Evolutionary conservation across 2,113 vertebrate species (phyloP).

Genomic region (Indicator indicator): DNA sequence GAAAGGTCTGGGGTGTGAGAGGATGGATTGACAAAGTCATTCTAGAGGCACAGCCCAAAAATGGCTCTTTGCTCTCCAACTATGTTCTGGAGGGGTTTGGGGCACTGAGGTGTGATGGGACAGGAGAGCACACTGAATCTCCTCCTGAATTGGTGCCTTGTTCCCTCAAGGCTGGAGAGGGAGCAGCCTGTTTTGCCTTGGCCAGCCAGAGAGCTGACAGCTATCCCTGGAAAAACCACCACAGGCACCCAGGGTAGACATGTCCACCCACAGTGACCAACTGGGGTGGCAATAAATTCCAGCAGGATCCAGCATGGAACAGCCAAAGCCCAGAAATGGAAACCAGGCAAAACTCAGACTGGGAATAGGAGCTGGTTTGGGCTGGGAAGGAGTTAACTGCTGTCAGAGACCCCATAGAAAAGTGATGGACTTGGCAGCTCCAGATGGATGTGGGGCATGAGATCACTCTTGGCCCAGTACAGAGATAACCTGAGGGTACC

Average conservation of each 20-base stretch:
- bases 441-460: fast-evolving
- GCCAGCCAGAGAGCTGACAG: neutral
- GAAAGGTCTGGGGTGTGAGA: fast-evolving
- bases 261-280: neutral
- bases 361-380: neutral
- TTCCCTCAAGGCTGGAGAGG: neutral
- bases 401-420: neutral
- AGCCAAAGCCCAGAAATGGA: neutral
- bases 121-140: neutral
- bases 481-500: neutral
- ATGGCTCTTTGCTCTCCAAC: fast-evolving
- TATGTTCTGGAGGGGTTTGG: neutral
- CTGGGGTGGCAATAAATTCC: neutral
- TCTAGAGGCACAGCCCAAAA: neutral
- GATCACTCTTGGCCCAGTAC: neutral
- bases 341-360: neutral
- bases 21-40: fast-evolving
- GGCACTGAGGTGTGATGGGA: neutral
- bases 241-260: neutral
- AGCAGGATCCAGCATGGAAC: neutral
- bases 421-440: neutral
- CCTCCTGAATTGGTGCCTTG: slow-evolving; percentile 21
- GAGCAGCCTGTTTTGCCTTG: neutral
- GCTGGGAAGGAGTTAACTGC: neutral
- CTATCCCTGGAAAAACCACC: slow-evolving; percentile 31